Percentiles rank a stretch among this genome's conserved stretches.
phyloP scores from a whole-genome alignment of 1,140 invertebrate genomes.

The Drosophila truncata region DNA sequence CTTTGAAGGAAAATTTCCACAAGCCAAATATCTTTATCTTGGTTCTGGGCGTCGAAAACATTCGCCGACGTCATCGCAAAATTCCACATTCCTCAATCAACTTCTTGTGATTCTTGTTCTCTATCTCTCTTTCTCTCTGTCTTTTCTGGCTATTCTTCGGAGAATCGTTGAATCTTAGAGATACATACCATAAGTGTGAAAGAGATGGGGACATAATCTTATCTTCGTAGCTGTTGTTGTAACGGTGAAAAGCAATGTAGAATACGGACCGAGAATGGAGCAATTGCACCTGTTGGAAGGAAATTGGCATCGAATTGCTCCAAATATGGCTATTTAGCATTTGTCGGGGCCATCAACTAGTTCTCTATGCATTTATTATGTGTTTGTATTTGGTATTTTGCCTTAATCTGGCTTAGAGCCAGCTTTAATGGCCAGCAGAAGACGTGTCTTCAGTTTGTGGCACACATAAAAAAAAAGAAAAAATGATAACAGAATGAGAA shows the following conservation, averaged over 20 bases:
- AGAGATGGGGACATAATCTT: conserved; percentile 19
- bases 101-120: conserved; percentile 11
- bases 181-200: conserved; percentile 6
- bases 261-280: conserved; percentile 16
- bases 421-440: conserved; percentile 23
- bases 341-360: conserved; percentile 29
- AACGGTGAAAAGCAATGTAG: conserved; percentile 25
- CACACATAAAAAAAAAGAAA: conserved; percentile 18
- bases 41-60: conserved; percentile 20
- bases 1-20: not conserved
- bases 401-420: conserved; percentile 8
- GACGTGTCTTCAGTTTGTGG: conserved; percentile 31
- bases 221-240: conserved; percentile 25
- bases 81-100: conserved; percentile 34
- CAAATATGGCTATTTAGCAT: conserved; percentile 39
- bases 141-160: conserved; percentile 1
- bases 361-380: conserved; percentile 28
- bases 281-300: conserved; percentile 37
- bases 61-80: conserved; percentile 58
- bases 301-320: conserved; percentile 39
- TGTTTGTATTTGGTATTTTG: conserved; percentile 38
- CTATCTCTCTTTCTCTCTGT: not conserved
- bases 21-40: conserved; percentile 23
- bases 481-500: conserved; percentile 6
- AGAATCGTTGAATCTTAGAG: not conserved